A percentile compares a stretch with the other conserved stretches of the same genome.
These are phyloP conservation scores for Copsychus sechellarum DNA, from an alignment of 2,113 vertebrate species.

Conservation along the genomic window DNA sequence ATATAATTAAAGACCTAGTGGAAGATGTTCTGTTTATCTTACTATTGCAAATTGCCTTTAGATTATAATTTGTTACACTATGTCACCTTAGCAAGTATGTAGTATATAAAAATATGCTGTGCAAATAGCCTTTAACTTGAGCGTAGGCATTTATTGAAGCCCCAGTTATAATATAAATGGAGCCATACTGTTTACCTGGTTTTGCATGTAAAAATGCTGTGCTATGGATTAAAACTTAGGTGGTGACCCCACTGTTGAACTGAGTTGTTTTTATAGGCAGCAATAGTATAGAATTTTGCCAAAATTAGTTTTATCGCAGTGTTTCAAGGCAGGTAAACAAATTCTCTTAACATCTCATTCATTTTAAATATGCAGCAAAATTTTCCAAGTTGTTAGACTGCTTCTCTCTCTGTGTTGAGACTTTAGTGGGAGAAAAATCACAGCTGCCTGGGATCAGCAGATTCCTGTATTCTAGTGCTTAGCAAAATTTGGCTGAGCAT, in stretches of 20 bases:
- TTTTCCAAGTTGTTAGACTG: neutral
- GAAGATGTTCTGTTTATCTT: conserved; percentile 24
- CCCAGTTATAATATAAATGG: neutral
- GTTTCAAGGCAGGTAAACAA: neutral
- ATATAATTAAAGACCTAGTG: conserved; percentile 34
- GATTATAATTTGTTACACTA: neutral
- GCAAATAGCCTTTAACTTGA: neutral
- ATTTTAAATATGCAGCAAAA: neutral
- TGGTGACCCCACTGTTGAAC: neutral
- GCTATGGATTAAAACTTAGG: neutral
- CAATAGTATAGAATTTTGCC: neutral
- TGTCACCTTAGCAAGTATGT: neutral
- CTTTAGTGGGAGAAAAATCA: neutral
- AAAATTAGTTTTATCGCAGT: neutral
- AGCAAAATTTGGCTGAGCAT: neutral
- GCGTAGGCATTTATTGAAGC: neutral
- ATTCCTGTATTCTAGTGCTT: neutral
- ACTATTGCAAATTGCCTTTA: neutral
- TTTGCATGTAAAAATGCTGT: neutral
- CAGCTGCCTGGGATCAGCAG: neutral
- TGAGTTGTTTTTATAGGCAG: neutral
- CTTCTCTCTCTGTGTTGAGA: neutral
- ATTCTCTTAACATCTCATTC: neutral
- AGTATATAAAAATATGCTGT: neutral
- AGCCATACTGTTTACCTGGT: neutral